Evolutionary conservation across 1,140 invertebrate genomes (phyloP).

Genomic region (Drosophila tsacasi): DNA sequence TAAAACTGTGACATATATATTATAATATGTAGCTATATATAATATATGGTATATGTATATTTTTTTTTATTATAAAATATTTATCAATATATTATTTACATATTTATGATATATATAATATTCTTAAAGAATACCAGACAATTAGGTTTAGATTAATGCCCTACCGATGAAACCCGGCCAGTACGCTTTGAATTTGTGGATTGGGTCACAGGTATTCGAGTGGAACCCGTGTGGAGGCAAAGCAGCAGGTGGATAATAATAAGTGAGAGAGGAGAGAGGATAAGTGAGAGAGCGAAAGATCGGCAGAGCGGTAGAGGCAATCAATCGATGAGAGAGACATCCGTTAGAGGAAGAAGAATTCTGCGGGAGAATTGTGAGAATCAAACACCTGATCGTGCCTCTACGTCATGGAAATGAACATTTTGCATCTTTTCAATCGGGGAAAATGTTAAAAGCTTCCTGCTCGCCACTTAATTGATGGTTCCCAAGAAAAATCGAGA

Average conservation of each 20-base stretch:
- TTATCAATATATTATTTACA: background rate
- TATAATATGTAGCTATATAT: background rate
- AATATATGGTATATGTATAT: background rate
- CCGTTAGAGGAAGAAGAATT: slow-evolving; percentile 20
- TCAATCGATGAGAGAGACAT: slow-evolving; percentile 52
- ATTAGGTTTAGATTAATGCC: background rate
- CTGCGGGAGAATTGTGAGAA: background rate
- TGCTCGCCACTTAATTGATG: slow-evolving; percentile 31
- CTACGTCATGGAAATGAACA: slow-evolving; percentile 48
- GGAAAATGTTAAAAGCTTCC: slow-evolving; percentile 39
- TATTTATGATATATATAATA: background rate
- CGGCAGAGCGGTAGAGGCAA: slow-evolving; percentile 19
- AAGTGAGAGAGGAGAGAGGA: background rate
- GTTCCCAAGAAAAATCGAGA: background rate
- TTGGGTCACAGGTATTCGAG: slow-evolving; percentile 13
- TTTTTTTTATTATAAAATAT: no score
- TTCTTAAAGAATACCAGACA: background rate
- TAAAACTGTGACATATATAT: background rate
- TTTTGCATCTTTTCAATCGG: slow-evolving; percentile 11
- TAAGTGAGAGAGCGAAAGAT: background rate
- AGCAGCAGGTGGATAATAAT: slow-evolving; percentile 37
- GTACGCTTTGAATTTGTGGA: slow-evolving; percentile 33
- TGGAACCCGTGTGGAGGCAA: slow-evolving; percentile 31
- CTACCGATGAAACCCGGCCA: background rate
- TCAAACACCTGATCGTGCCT: slow-evolving; percentile 42